Evolutionary conservation across 2,113 vertebrate genomes (phyloP).

Genomic region (Podarcis cretensis): DNA sequence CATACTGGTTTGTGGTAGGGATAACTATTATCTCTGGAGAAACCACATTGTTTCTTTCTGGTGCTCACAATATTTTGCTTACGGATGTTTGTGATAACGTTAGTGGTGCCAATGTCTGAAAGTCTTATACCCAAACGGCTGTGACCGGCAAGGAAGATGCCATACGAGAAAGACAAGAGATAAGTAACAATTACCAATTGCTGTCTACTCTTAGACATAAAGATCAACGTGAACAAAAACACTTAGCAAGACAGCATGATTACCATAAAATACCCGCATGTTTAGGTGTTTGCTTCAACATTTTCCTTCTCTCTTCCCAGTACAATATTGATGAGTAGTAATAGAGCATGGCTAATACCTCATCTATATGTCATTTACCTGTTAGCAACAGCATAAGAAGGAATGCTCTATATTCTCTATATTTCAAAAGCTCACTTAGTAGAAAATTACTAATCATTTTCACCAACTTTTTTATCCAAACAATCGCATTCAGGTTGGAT

Average conservation of each 20-base stretch:
- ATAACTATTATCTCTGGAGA: neutral
- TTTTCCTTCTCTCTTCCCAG: neutral
- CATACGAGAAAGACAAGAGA: neutral
- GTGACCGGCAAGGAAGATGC: neutral
- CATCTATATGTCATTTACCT: neutral
- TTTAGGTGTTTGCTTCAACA: neutral
- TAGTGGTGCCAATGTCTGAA: neutral
- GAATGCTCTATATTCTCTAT: neutral
- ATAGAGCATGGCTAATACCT: neutral
- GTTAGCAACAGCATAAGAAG: neutral
- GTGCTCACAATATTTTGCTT: neutral
- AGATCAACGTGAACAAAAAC: neutral
- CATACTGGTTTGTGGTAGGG: neutral
- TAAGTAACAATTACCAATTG: neutral
- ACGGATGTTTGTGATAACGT: neutral
- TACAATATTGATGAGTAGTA: neutral
- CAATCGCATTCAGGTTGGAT: neutral
- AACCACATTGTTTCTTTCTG: neutral
- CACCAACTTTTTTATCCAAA: neutral
- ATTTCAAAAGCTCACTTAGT: neutral
- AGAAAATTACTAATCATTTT: neutral
- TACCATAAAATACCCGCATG: neutral
- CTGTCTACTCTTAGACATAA: neutral
- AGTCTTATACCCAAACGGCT: neutral
- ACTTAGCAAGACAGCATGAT: neutral